These are phyloP conservation scores for Zosterops lateralis DNA, from an alignment of 2,113 vertebrate species.

Conservation along the genomic window DNA sequence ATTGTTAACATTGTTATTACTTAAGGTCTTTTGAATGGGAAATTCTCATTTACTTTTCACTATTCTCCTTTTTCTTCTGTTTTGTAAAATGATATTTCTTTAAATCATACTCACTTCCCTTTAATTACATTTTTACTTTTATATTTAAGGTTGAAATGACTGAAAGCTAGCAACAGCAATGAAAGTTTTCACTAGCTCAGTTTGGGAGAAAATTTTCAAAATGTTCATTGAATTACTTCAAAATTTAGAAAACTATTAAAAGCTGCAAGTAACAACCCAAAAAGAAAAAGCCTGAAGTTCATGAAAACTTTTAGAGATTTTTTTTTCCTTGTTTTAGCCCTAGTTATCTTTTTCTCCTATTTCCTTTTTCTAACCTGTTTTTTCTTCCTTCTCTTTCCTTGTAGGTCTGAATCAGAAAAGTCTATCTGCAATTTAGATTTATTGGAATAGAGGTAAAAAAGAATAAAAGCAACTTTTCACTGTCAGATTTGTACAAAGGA, in stretches of 20 bases:
- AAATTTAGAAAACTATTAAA: not conserved
- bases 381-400: not conserved
- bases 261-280: not conserved
- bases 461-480: conserved; percentile 44
- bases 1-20: not conserved
- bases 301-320: not conserved
- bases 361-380: not conserved
- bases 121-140: not conserved
- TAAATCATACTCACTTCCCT: not conserved
- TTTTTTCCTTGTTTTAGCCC: not conserved
- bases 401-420: conserved; percentile 7
- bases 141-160: not conserved
- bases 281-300: not conserved
- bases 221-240: not conserved
- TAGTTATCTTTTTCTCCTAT: not conserved
- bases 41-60: not conserved
- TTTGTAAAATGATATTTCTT: not conserved
- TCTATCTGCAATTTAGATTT: conserved; percentile 63
- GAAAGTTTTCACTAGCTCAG: not conserved
- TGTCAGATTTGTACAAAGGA: conserved; percentile 47
- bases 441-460: conserved; percentile 38
- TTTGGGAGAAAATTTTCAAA: not conserved
- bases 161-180: not conserved
- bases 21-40: not conserved
- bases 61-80: not conserved